Base-by-base conservation (phyloP, 2,113 vertebrate genomes). In the Muntiacus muntjak region DNA sequence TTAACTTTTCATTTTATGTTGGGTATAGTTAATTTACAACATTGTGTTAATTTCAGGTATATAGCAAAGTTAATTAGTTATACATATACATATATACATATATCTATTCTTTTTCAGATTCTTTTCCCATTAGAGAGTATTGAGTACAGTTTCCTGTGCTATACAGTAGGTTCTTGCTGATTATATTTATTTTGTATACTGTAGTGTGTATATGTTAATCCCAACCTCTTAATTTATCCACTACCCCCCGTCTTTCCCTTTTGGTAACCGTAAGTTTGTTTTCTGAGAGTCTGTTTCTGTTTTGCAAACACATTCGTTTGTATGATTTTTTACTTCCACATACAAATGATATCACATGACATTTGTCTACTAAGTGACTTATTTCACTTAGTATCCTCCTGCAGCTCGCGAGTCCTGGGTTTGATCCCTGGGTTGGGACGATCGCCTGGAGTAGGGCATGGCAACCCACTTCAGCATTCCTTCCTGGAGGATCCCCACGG, bases 331-430 rank as follows among this genome's bases (percentile, higher is more conserved):
- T 12, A 33, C 12, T 52, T 52, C 45, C 16, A 52, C 16, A 50
- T 81, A 33, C 33, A 79, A 79, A 30, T 52, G 78, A 7, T 52
- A 81, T 10, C 43, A 30, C 26, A 40, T 40, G 67, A 74, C 23
- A 40, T 74, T 71, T 74, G 67, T 40, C 36, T n/a, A 36, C 33
- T 74, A 74, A 40, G 19, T 50, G 45, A 52, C 45, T 76, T 76
- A 28, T 45, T 81, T 50, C 30, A 33, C 28, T 33, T 81, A 21
- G 45, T 21, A 19, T 74, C 36, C n/a, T 40, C 67, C 67, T 74
- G 36, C 67, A 6, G 13, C 13, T 36, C 0, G 0, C 1, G 2
- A 74, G n/a, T 40, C n/a, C 36, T 74, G 36, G 67, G 36, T 74
- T 74, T 74, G 67, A 40, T 74, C n/a, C 67, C 67, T 74, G 67